These are phyloP conservation scores for Zosterops lateralis DNA, from an alignment of 2,113 vertebrate genomes.

Conservation along the genomic window DNA sequence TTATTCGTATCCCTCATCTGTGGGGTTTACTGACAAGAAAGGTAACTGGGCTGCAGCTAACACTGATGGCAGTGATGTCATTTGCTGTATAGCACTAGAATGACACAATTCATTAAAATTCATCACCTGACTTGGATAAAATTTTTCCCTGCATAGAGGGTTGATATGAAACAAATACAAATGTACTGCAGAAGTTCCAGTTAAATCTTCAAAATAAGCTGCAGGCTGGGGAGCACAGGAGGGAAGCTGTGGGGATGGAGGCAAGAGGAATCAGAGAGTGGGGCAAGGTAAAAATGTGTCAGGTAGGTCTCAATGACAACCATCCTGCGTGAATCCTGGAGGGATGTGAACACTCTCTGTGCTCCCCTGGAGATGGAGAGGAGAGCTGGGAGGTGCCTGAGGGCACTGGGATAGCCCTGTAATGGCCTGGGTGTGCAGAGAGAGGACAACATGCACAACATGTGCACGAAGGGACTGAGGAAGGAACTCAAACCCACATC, in stretches of 20 bases:
- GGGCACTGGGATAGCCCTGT: background rate
- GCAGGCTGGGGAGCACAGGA: background rate
- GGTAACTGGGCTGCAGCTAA: background rate
- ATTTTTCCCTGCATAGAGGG: background rate
- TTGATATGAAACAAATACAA: background rate
- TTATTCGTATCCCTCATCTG: background rate
- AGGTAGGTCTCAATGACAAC: background rate
- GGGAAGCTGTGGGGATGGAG: background rate
- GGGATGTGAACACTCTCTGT: fast-evolving
- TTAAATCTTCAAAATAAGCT: background rate
- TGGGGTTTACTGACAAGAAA: background rate
- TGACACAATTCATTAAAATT: background rate
- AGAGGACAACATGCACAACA: background rate
- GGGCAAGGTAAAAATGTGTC: background rate
- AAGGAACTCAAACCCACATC: background rate
- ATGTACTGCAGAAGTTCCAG: background rate
- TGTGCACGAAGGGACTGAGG: background rate
- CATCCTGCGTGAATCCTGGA: fast-evolving
- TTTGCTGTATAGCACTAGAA: background rate
- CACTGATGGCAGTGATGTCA: background rate
- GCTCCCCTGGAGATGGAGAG: background rate
- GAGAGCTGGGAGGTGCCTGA: background rate
- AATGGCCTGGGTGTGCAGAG: fast-evolving
- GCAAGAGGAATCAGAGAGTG: background rate
- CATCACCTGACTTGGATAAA: background rate